Base-by-base conservation (phyloP, 2,888 invertebrate species). In the Sarcophaga carnaria region DNA sequence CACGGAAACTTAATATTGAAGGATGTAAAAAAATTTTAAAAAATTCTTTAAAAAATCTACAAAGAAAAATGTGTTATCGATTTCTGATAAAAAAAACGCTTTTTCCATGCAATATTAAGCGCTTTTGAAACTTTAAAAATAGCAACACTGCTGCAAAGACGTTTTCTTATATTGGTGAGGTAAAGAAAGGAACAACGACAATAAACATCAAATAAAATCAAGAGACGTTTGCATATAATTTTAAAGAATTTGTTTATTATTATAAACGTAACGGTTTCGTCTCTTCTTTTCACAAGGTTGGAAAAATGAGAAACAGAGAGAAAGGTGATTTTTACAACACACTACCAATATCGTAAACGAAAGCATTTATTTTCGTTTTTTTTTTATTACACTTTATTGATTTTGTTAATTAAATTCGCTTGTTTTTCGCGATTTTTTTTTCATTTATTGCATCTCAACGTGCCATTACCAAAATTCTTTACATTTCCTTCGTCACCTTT, bases 371-470 rank as follows among this genome's bases (percentile, higher is more conserved):
- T 37, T 37, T 37, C 10, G 37, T 37, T 37, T 10, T 54, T 54
- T 54, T 2, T 54, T 14, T 54, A 4, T 14, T 12, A n/a, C 25
- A 67, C 78, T 83, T 77, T 77, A 83, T 83, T 83, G 83, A 83
- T 78, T 78, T 83, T 71, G 62, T 77, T 77, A 78, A 77, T 83
- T 83, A 83, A 83, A 83, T 72, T 77, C 59, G 5, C 27, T 64
- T 71, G 45, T 81, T 69, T 64, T 60, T 74, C 37, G 66, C 71
- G 64, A 71, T 66, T 77, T 77, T 77, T 77, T 59, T 60, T 67
- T 47, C 22, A 5, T 75, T 63, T 49, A 66, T 22, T 66, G 63
- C 49, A 25, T 47, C 22, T 62, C 4, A 66, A 37, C 62, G 54
- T 72, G 59, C 60, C 71, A 72, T 60, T 3, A 76, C 22, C 12